A percentile compares a stretch with the other conserved stretches of the same genome.
These are phyloP conservation scores for Tympanoctomys barrerae DNA, from an alignment of 2,797 vertebrate species.

Conservation along the genomic window DNA sequence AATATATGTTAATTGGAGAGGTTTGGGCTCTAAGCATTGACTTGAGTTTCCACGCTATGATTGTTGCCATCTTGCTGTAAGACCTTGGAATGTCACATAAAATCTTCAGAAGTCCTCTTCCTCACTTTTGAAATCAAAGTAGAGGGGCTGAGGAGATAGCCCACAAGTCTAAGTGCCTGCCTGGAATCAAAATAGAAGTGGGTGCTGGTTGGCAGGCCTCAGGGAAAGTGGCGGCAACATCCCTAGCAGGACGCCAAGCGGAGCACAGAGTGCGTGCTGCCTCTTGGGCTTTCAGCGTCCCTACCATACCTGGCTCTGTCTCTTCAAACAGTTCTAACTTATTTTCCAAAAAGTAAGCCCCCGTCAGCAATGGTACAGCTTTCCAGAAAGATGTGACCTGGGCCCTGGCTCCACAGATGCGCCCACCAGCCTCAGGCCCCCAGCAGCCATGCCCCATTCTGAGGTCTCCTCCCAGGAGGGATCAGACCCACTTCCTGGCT, in stretches of 20 bases:
- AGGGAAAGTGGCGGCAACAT: background rate
- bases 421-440: conserved; percentile 22
- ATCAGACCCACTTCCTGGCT: background rate
- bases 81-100: background rate
- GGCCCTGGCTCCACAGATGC: conserved; percentile 58
- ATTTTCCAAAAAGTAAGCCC: conserved; percentile 64
- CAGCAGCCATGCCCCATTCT: background rate
- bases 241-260: accelerated
- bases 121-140: background rate
- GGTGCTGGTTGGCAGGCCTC: background rate
- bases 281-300: background rate
- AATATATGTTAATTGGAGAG: background rate
- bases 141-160: too few species aligned
- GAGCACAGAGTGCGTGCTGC: background rate
- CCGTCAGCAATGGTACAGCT: conserved; percentile 60
- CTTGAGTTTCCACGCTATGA: background rate
- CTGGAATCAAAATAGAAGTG: background rate
- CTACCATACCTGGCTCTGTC: background rate
- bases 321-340: conserved; percentile 45
- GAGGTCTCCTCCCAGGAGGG: background rate
- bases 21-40: background rate
- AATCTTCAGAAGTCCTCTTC: background rate
- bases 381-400: conserved; percentile 63
- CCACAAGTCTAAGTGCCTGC: too few species aligned
- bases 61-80: background rate